Base-by-base conservation (phyloP, 1,140 invertebrate genomes). In the Octopus sinensis region DNA sequence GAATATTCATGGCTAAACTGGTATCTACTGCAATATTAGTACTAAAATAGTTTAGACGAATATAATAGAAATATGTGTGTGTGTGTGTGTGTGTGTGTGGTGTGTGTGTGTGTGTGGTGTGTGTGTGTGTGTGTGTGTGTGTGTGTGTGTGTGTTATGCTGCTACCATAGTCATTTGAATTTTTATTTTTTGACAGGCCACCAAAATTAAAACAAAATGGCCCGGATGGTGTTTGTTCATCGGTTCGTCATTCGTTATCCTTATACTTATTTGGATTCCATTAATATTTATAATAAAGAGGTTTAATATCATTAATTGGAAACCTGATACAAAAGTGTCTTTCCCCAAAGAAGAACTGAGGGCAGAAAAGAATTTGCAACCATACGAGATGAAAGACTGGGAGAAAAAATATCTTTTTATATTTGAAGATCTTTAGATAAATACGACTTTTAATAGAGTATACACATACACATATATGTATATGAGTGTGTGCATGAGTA, bases 151-250 rank as follows among this genome's bases (percentile, higher is more conserved):
- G 68, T 56, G 17, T 62, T 62, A 43, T 62, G 56, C 4, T 12
- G 17, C 17, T 62, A 12, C 9, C 4, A 62, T 62, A 62, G 9
- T 62, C 17, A 62, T 62, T 7, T 12, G 5, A 78, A 43, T 79
- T 71, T 82, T 71, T 17, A 79, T 77, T 84, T n/a, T 79, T 53
- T 87, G 88, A 68, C 88, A 96, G 96, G 95, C 94, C 81, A 90
- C 92, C 82, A 92, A 94, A 1, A 92, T 93, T n/a, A 90, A 93
- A 68, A 93, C 93, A 7, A 90, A 90, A 23, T 97, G 97, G 91
- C 96, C 96, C 30, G 92, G 92, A 79, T 97, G 96, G 96, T 95
- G 96, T 12, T 92, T 97, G 90, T 93, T 91, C 12, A 94, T 97
- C 68, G 95, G 95, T 3, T 89, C 94, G 4, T 83, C 92, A 4